Conservation (phyloP, 2,888 invertebrate species). For the Acronicta psi region DNA sequence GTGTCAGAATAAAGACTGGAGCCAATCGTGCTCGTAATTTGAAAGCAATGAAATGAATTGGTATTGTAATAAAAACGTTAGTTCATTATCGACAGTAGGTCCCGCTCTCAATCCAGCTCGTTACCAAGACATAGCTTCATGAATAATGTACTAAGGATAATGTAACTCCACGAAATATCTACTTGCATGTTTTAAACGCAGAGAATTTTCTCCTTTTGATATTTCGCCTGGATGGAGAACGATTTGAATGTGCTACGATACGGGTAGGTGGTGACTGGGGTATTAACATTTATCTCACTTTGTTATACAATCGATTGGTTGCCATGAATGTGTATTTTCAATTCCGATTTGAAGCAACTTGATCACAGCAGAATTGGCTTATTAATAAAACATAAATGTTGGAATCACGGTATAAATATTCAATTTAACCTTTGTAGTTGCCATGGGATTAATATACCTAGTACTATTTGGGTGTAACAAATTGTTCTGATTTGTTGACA, state of each 20-base stretch:
- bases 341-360: conserved; percentile 1
- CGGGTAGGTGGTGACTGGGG: conserved; percentile 42
- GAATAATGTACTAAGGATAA: conserved; percentile 86
- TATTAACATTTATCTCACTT: conserved; percentile 49
- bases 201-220: conserved; percentile 78
- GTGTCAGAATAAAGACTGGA: conserved; percentile 30
- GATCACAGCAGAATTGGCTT: not conserved
- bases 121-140: conserved; percentile 83
- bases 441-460: not conserved
- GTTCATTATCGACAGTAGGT: conserved; percentile 84
- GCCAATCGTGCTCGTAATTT: conserved; percentile 57
- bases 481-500: too few relatives aligned
- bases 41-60: conserved; percentile 71
- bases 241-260: conserved; percentile 69
- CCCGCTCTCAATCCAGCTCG: conserved; percentile 80
- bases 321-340: conserved; percentile 25
- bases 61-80: conserved; percentile 76
- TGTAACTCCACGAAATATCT: conserved; percentile 78
- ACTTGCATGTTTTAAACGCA: conserved; percentile 82
- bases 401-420: not conserved
- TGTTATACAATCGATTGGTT: conserved; percentile 44
- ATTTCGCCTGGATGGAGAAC: conserved; percentile 65
- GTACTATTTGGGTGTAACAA: not conserved
- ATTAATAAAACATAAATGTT: not conserved
- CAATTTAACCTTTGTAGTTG: not conserved